Conservation (phyloP, 1,140 invertebrate species). For the Saxidomus purpurata region DNA sequence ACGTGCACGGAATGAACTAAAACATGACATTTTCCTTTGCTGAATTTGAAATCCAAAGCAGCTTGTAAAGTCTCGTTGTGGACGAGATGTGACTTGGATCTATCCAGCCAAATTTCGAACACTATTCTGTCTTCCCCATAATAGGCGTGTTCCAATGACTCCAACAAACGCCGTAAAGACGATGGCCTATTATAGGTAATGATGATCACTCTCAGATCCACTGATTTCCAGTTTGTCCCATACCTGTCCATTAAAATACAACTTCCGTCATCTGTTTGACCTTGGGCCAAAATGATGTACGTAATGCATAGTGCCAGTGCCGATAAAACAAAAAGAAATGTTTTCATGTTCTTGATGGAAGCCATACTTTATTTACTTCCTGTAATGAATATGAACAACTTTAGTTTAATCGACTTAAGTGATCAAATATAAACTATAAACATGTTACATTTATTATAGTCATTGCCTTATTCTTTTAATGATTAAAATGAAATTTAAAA, state of each 20-base stretch:
- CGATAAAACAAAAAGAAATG: too few species aligned
- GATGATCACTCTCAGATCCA: constrained; percentile 67
- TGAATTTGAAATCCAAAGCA: constrained; percentile 72
- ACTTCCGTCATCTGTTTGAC: too few species aligned
- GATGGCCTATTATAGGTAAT: constrained; percentile 70
- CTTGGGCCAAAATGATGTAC: too few species aligned
- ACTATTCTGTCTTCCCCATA: constrained; percentile 70
- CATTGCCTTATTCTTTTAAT: too few species aligned
- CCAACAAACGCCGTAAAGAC: constrained; percentile 69
- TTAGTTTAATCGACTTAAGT: too few species aligned
- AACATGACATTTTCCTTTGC: constrained; percentile 72
- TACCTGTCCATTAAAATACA: background rate
- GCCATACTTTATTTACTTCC: too few species aligned
- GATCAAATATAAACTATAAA: too few species aligned
- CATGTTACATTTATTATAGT: too few species aligned
- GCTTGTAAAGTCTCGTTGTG: constrained; percentile 66
- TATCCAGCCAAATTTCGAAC: constrained; percentile 79
- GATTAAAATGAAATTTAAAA: too few species aligned
- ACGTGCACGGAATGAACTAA: constrained; percentile 73
- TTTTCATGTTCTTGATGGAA: too few species aligned
- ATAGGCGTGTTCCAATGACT: constrained; percentile 71
- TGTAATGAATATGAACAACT: too few species aligned
- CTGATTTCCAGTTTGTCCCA: background rate
- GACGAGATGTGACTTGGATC: constrained; percentile 63
- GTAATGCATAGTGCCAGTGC: too few species aligned